Evolutionary conservation across 1,140 invertebrate genomes (phyloP).

Genomic region (Pissodes strobi): DNA sequence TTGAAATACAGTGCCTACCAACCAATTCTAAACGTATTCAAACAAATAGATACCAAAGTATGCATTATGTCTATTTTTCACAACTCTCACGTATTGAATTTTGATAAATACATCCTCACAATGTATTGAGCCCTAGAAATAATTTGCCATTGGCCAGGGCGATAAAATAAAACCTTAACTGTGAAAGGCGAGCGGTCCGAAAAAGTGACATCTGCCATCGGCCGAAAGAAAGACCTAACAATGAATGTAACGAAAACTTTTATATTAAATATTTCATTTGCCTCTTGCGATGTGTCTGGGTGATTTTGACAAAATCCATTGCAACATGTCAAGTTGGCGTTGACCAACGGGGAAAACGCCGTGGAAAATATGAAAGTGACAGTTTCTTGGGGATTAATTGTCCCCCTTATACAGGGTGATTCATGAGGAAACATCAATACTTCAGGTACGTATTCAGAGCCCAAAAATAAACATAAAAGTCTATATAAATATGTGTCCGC

Average conservation of each 20-base stretch:
- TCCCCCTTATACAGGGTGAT: too few species aligned
- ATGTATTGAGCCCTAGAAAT: constrained; percentile 2
- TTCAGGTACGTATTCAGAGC: too few species aligned
- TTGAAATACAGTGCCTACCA: too few species aligned
- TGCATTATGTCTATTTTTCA: constrained; percentile 2
- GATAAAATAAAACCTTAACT: constrained; percentile 1
- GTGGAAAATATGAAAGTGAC: too few species aligned
- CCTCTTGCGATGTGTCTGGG: constrained; percentile 17
- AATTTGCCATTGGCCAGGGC: constrained; percentile 9
- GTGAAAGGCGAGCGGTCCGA: constrained; percentile 8
- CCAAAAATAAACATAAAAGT: too few species aligned
- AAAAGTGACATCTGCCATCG: constrained; percentile 39
- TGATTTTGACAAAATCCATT: constrained; percentile 30
- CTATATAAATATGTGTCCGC: too few species aligned
- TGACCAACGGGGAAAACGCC: too few species aligned
- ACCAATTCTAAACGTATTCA: too few species aligned
- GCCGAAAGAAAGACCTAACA: constrained; percentile 11
- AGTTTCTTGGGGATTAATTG: too few species aligned
- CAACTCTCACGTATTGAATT: background rate
- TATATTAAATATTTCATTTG: constrained; percentile 38
- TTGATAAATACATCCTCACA: constrained; percentile 8
- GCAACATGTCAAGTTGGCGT: too few species aligned
- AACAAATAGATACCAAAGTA: too few species aligned
- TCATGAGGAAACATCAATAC: too few species aligned
- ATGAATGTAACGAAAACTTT: constrained; percentile 33